Conservation (phyloP, 1,140 invertebrate genomes). For the Papilio polytes region DNA sequence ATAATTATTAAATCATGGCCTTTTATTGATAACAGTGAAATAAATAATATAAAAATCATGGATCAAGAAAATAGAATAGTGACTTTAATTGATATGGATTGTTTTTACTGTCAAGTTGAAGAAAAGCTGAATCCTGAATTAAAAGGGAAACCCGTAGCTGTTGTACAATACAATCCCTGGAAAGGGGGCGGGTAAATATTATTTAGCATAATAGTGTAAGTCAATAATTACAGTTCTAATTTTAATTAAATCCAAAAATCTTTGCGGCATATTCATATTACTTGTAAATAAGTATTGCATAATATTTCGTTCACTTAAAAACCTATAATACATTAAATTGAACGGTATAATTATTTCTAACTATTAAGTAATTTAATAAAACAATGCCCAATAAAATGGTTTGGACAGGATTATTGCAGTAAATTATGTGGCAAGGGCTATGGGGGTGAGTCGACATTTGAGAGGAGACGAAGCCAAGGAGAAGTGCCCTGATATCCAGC, state of each 20-base stretch:
- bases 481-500: constrained; percentile 93
- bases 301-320: background rate
- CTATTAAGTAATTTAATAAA: background rate
- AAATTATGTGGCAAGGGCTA: constrained; percentile 96
- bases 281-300: background rate
- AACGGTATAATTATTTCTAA: background rate
- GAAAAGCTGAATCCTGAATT: constrained; percentile 92
- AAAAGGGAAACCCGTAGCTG: constrained; percentile 94
- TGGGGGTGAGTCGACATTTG: constrained; percentile 95
- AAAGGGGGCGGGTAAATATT: constrained; percentile 90
- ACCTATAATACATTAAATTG: background rate
- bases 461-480: constrained; percentile 95
- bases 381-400: background rate
- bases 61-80: constrained; percentile 87
- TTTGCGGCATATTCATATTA: background rate
- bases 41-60: constrained; percentile 55
- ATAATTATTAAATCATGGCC: background rate
- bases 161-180: constrained; percentile 98
- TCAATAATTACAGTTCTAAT: background rate
- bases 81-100: constrained; percentile 98
- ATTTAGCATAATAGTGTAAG: background rate
- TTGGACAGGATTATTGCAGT: constrained; percentile 95
- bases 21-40: background rate
- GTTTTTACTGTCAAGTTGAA: constrained; percentile 99
- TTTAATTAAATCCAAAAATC: background rate